A percentile compares a stretch with the other conserved stretches of the same genome.
Conservation (phyloP, 2,888 invertebrate genomes). For the Acleris sparsana region DNA sequence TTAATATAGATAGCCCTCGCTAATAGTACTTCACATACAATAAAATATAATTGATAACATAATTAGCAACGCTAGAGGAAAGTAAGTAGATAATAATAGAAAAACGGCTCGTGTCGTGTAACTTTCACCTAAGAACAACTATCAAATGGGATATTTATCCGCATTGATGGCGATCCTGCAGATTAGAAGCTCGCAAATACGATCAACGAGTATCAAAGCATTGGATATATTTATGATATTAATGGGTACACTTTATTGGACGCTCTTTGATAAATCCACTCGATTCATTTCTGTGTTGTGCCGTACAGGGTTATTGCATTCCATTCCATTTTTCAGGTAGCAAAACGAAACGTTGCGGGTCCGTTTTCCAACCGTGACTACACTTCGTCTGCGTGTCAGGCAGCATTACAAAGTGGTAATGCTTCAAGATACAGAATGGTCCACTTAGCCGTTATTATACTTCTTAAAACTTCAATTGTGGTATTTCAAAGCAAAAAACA, state of each 20-base stretch:
- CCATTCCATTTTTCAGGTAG: slow-evolving; percentile 23
- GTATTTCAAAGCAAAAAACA: too few species aligned
- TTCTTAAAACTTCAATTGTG: neutral
- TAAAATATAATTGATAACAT: too few species aligned
- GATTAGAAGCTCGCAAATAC: slow-evolving; percentile 32
- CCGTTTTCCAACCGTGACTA: slow-evolving; percentile 25
- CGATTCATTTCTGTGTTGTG: slow-evolving; percentile 26
- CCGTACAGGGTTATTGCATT: slow-evolving; percentile 32
- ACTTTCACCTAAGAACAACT: slow-evolving; percentile 33
- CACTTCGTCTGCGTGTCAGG: slow-evolving; percentile 30
- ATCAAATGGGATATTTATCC: slow-evolving; percentile 30
- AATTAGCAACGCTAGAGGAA: neutral
- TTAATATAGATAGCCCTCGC: too few species aligned
- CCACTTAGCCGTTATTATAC: neutral
- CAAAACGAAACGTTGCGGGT: slow-evolving; percentile 19
- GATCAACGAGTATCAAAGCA: slow-evolving; percentile 15
- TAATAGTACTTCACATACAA: too few species aligned
- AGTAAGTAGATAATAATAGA: slow-evolving; percentile 10
- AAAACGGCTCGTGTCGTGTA: slow-evolving; percentile 26
- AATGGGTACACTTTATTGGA: slow-evolving; percentile 30
- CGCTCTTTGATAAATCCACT: slow-evolving; percentile 31
- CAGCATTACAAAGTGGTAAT: slow-evolving; percentile 12
- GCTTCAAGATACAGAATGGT: slow-evolving; percentile 22
- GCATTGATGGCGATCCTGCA: slow-evolving; percentile 29
- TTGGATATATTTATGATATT: slow-evolving; percentile 33